Evolutionary conservation across 2,797 vertebrate species (phyloP).

Genomic region (Muraenolepis orangiensis): DNA sequence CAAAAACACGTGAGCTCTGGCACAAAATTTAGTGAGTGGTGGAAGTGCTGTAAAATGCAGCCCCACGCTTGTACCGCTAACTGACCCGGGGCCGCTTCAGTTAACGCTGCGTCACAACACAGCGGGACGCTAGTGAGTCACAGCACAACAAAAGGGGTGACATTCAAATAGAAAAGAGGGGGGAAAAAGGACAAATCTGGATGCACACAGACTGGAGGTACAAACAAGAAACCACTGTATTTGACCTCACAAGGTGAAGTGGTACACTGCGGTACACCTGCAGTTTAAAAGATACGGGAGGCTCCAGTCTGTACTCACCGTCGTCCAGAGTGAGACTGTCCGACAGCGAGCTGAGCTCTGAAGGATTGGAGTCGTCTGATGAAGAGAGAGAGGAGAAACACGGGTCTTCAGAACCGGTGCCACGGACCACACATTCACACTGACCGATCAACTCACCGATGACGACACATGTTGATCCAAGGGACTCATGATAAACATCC

Average conservation of each 20-base stretch:
- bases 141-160: neutral
- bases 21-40: neutral
- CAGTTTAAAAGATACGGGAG: neutral
- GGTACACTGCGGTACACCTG: neutral
- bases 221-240: neutral
- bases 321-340: conserved; percentile 90
- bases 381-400: conserved; percentile 42
- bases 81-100: neutral
- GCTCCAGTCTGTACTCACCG: conserved; percentile 67
- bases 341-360: conserved; percentile 90
- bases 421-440: neutral
- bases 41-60: neutral
- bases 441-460: neutral
- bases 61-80: no score
- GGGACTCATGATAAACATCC: neutral
- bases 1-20: neutral
- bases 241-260: neutral
- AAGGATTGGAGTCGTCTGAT: conserved; percentile 87
- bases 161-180: neutral
- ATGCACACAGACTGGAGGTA: neutral
- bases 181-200: neutral
- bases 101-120: neutral
- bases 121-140: no score
- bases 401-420: conserved; percentile 16
- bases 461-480: neutral